These are phyloP conservation scores for Bruchidius siliquastri DNA, from an alignment of 2,888 invertebrate species.

Conservation along the genomic window DNA sequence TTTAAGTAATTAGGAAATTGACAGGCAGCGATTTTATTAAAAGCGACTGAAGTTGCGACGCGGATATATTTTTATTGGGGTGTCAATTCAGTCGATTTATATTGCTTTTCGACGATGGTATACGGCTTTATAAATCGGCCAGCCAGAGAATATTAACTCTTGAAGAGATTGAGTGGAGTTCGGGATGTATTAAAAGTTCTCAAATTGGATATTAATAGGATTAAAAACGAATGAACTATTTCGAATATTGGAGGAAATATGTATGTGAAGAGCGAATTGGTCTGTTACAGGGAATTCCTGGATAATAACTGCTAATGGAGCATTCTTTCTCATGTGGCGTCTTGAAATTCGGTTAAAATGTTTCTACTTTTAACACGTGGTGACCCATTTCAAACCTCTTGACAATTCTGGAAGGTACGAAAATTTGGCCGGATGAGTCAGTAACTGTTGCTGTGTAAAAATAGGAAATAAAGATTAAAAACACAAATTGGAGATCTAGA, in stretches of 20 bases:
- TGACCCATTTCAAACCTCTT: no score
- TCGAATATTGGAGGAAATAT: neutral
- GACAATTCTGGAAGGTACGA: no score
- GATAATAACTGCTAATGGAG: no score
- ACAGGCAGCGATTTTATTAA: neutral
- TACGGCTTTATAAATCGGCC: neutral
- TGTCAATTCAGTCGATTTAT: neutral
- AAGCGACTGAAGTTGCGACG: neutral
- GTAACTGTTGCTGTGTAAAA: no score
- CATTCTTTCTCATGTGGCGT: no score
- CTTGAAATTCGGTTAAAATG: no score
- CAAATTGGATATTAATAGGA: neutral
- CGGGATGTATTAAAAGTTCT: neutral
- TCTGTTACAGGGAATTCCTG: no score
- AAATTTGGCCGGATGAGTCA: no score
- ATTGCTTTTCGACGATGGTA: neutral
- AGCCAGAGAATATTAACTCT: neutral
- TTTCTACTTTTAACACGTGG: no score
- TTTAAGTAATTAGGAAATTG: neutral
- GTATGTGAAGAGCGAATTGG: neutral
- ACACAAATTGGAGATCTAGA: no score
- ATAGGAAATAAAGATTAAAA: no score
- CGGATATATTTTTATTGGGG: neutral
- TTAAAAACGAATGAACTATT: neutral
- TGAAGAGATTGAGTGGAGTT: neutral